Evolutionary conservation across 1,140 invertebrate species (phyloP).

Genomic region (Sitodiplosis mosellana): DNA sequence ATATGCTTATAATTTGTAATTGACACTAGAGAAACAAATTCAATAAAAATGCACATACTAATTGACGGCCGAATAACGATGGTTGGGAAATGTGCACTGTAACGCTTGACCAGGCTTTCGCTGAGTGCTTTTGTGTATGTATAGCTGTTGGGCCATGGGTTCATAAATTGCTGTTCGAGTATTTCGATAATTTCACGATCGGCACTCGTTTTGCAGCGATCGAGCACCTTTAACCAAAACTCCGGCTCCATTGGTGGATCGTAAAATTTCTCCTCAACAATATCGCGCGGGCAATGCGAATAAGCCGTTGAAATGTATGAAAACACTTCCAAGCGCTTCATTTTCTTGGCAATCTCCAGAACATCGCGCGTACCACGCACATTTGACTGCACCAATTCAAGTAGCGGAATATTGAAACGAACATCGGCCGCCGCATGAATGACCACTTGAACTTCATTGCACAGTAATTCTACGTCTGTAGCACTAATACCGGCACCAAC

Average conservation of each 20-base stretch:
- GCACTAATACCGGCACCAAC: conserved; percentile 35
- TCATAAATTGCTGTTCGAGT: conserved; percentile 35
- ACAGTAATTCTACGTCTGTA: conserved; percentile 30
- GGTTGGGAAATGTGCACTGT: conserved; percentile 33
- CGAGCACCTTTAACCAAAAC: conserved; percentile 29
- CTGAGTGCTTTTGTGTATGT: conserved; percentile 43
- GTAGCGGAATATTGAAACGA: conserved; percentile 59
- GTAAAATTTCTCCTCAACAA: conserved; percentile 38
- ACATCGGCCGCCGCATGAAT: conserved; percentile 73
- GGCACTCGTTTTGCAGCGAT: not conserved
- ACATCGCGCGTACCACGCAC: conserved; percentile 32
- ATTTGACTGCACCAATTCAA: conserved; percentile 31
- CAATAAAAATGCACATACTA: too few species aligned
- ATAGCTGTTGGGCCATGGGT: conserved; percentile 41
- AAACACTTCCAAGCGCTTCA: conserved; percentile 36
- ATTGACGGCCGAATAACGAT: conserved; percentile 57
- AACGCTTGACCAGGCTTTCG: conserved; percentile 30
- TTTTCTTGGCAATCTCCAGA: conserved; percentile 31
- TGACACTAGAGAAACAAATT: too few species aligned
- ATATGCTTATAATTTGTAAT: too few species aligned
- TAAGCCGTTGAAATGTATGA: conserved; percentile 47
- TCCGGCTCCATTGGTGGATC: conserved; percentile 29
- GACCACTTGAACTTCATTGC: conserved; percentile 38
- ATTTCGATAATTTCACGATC: conserved; percentile 26
- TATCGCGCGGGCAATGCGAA: conserved; percentile 31